Evolutionary conservation across 2,888 invertebrate genomes (phyloP).

Genomic region (Muschampia staudingeri): DNA sequence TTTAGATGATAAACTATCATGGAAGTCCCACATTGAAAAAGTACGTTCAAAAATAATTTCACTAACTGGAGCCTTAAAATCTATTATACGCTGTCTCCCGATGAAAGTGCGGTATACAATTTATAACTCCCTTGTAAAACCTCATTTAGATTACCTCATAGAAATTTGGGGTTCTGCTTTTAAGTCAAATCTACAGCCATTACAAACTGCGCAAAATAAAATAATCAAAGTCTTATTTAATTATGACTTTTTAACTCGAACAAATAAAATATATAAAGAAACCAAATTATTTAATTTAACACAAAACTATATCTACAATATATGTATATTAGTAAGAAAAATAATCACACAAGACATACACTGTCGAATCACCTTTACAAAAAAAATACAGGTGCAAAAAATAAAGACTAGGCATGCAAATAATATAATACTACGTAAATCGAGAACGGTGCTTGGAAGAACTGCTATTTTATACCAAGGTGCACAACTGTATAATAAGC

Average conservation of each 20-base stretch:
- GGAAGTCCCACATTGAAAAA: constrained; percentile 59
- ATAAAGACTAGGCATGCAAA: neutral
- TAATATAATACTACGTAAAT: no score
- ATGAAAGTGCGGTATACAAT: constrained; percentile 50
- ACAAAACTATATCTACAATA: neutral
- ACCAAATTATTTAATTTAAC: constrained; percentile 16
- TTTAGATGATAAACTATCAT: constrained; percentile 54
- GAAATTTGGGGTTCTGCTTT: neutral
- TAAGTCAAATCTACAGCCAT: neutral
- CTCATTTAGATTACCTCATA: neutral
- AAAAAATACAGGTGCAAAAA: neutral
- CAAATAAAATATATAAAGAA: neutral
- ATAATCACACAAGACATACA: neutral
- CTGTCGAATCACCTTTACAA: neutral
- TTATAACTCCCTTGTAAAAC: constrained; percentile 1
- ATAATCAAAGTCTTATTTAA: constrained; percentile 54
- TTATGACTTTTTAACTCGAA: neutral
- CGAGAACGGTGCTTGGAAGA: no score
- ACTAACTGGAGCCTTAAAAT: constrained; percentile 28
- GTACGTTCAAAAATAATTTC: constrained; percentile 45
- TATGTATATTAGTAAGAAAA: neutral
- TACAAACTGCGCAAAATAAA: constrained; percentile 5
- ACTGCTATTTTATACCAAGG: no score
- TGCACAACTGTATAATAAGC: no score
- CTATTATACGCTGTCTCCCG: constrained; percentile 48